Evolutionary conservation across 1,140 invertebrate species (phyloP).

Genomic region (Eriosoma lanigerum): DNA sequence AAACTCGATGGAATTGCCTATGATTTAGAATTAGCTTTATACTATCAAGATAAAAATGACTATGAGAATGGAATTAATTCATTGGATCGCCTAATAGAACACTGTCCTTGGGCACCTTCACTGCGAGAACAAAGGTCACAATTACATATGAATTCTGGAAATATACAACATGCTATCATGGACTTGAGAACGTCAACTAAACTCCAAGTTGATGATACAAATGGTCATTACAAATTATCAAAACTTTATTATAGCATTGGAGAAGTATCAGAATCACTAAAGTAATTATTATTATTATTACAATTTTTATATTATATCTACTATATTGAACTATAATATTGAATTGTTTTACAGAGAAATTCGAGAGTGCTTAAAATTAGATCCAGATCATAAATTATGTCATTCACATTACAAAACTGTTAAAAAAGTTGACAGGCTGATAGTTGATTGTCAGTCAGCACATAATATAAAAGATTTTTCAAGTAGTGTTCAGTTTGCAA

Average conservation of each 20-base stretch:
- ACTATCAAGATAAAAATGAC: slow-evolving; percentile 68
- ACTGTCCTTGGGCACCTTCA: slow-evolving; percentile 83
- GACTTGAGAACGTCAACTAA: slow-evolving; percentile 90
- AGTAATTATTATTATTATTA: slow-evolving; percentile 70
- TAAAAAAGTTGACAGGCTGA: slow-evolving; percentile 89
- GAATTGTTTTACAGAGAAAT: slow-evolving; percentile 71
- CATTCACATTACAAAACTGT: slow-evolving; percentile 96
- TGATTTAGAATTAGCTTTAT: slow-evolving; percentile 70
- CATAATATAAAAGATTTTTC: slow-evolving; percentile 71
- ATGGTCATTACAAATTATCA: slow-evolving; percentile 82
- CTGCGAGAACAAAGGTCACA: slow-evolving; percentile 85
- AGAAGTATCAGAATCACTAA: slow-evolving; percentile 86
- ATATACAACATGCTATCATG: slow-evolving; percentile 82
- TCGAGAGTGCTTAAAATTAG: slow-evolving; percentile 94
- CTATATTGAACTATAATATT: neutral
- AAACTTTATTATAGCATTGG: slow-evolving; percentile 85
- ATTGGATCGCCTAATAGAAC: slow-evolving; percentile 75
- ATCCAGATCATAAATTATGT: slow-evolving; percentile 96
- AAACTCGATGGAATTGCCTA: slow-evolving; percentile 65
- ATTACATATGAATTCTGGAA: slow-evolving; percentile 77
- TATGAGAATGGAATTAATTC: slow-evolving; percentile 70
- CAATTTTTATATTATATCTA: slow-evolving; percentile 55
- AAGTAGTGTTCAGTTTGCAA: slow-evolving; percentile 75
- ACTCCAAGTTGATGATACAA: slow-evolving; percentile 86
- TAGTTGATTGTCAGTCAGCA: slow-evolving; percentile 72